phyloP scores from a whole-genome alignment of 2,888 invertebrate genomes.

The Spialia ferax region DNA sequence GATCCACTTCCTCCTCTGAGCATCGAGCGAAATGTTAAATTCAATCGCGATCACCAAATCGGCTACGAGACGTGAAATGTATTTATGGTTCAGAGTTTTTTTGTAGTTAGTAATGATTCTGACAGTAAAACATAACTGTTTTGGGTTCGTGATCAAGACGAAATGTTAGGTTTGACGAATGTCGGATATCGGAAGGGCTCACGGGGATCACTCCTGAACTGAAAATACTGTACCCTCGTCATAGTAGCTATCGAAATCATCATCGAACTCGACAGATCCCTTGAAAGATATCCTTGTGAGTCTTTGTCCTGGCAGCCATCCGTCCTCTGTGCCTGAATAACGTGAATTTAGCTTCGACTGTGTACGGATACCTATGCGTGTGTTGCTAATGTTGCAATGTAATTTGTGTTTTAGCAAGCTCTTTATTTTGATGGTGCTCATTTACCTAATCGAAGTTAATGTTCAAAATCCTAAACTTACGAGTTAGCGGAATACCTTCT shows the following conservation, averaged over 20 bases:
- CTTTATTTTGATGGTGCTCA: slow-evolving; percentile 25
- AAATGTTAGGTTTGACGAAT: slow-evolving; percentile 58
- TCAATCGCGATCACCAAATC: slow-evolving; percentile 53
- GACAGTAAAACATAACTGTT: slow-evolving; percentile 34
- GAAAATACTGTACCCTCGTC: slow-evolving; percentile 78
- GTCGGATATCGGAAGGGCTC: slow-evolving; percentile 65
- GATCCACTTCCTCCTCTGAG: slow-evolving; percentile 93
- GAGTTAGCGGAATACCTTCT: slow-evolving; percentile 7
- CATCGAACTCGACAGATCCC: slow-evolving; percentile 81
- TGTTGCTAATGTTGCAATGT: slow-evolving; percentile 50
- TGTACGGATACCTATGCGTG: slow-evolving; percentile 55
- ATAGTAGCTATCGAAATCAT: slow-evolving; percentile 82
- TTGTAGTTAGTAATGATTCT: slow-evolving; percentile 29
- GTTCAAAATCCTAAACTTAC: not conserved
- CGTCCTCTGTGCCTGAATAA: slow-evolving; percentile 82
- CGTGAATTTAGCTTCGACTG: slow-evolving; percentile 70
- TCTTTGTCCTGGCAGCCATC: slow-evolving; percentile 85
- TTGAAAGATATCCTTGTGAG: slow-evolving; percentile 83
- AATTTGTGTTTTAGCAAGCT: slow-evolving; percentile 46
- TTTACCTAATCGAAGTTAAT: too few relatives aligned
- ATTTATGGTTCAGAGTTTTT: slow-evolving; percentile 41
- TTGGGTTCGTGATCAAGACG: slow-evolving; percentile 45
- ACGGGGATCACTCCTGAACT: slow-evolving; percentile 73
- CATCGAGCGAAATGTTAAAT: slow-evolving; percentile 79
- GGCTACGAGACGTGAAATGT: slow-evolving; percentile 24